Evolutionary conservation across 2,888 invertebrate genomes (phyloP).

Genomic region (Drosophila differens): DNA sequence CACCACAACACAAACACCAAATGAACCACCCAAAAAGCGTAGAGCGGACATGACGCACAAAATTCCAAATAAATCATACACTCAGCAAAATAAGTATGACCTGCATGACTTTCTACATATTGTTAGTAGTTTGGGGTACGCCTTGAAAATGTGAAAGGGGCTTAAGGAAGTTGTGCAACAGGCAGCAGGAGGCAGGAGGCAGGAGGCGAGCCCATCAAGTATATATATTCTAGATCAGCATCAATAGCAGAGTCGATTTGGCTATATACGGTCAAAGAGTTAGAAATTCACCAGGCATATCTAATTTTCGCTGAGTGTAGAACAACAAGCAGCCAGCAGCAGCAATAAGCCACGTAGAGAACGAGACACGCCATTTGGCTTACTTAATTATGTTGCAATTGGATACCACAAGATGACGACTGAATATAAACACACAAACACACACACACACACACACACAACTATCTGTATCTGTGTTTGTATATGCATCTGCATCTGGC

Average conservation of each 20-base stretch:
- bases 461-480: not conserved
- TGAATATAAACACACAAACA: constrained; percentile 15
- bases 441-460: not conserved
- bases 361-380: constrained; percentile 66
- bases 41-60: constrained; percentile 73
- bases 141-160: not conserved
- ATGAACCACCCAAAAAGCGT: constrained; percentile 50
- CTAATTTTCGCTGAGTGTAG: not conserved
- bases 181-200: not conserved
- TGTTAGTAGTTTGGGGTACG: not conserved
- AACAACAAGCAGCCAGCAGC: constrained; percentile 14
- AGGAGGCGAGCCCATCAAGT: fast-evolving
- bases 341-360: constrained; percentile 22
- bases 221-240: not conserved
- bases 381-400: constrained; percentile 81
- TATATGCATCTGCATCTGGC: constrained; percentile 12
- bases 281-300: not conserved
- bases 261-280: no score
- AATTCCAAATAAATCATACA: constrained; percentile 60
- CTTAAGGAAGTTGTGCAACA: not conserved
- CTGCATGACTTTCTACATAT: not conserved
- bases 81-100: not conserved
- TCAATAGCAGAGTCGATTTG: not conserved
- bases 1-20: constrained; percentile 42
- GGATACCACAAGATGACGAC: constrained; percentile 58